Conservation (phyloP, 2,797 vertebrate genomes). For the Tenualosa ilisha region DNA sequence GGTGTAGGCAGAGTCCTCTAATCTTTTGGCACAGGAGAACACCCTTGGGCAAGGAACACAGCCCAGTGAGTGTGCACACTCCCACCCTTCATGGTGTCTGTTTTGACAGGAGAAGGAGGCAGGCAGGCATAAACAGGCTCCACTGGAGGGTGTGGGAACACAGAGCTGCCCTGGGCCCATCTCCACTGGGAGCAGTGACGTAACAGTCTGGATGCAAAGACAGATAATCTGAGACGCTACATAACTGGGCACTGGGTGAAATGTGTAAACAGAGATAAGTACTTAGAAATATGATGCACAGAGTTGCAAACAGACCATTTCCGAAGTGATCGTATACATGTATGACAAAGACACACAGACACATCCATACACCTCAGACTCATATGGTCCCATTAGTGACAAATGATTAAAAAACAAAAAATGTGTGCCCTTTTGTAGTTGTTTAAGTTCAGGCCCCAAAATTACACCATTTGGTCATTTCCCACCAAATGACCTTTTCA, state of each 20-base stretch:
- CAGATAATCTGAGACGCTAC: not conserved
- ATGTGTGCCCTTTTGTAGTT: not conserved
- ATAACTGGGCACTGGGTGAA: not conserved
- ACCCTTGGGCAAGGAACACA: not conserved
- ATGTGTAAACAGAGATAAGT: not conserved
- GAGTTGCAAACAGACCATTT: not conserved
- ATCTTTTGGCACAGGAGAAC: not conserved
- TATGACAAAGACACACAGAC: no score
- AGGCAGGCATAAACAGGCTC: not conserved
- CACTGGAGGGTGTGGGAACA: not conserved
- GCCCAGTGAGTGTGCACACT: no score
- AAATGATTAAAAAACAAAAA: not conserved
- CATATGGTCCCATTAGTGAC: not conserved
- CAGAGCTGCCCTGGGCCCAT: not conserved
- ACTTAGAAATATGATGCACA: not conserved
- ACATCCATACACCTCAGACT: not conserved
- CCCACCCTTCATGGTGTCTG: not conserved
- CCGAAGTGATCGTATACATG: not conserved
- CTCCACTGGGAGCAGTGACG: not conserved
- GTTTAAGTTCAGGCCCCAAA: not conserved
- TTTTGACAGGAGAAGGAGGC: not conserved
- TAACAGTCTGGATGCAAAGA: not conserved
- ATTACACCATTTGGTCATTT: constrained; percentile 11
- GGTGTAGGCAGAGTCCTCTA: not conserved
- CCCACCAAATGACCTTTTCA: not conserved